A percentile compares a stretch with the other conserved stretches of the same genome.
Evolutionary conservation across 2,888 invertebrate genomes (phyloP).

Genomic region (Scaptomyza reducta): DNA sequence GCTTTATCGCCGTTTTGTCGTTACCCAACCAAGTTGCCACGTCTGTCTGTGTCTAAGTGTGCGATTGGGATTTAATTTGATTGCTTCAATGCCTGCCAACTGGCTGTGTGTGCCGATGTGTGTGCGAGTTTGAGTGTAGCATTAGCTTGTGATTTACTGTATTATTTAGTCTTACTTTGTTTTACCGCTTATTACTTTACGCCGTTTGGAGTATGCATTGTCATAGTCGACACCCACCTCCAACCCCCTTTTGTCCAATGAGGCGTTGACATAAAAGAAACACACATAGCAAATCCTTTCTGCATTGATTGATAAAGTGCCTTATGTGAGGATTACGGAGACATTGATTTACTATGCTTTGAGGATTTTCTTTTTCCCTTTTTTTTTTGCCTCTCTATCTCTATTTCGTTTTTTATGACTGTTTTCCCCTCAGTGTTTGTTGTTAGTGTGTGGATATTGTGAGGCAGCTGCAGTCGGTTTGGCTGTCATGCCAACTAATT

Average conservation of each 20-base stretch:
- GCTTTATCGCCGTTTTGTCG: constrained; percentile 75
- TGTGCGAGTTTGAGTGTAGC: constrained; percentile 42
- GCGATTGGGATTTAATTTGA: constrained; percentile 81
- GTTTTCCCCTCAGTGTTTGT: background rate
- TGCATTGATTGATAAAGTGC: constrained; percentile 80
- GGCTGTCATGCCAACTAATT: constrained; percentile 27
- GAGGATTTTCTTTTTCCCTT: constrained; percentile 51
- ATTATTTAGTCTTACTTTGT: constrained; percentile 79
- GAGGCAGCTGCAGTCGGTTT: constrained; percentile 24
- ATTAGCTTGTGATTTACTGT: constrained; percentile 79
- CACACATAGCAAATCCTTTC: constrained; percentile 74
- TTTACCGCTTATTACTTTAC: constrained; percentile 77
- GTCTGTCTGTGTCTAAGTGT: constrained; percentile 64
- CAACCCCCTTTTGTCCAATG: constrained; percentile 24
- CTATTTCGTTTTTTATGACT: constrained; percentile 5
- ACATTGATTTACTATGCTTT: constrained; percentile 78
- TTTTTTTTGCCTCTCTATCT: background rate
- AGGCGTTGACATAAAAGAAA: constrained; percentile 68
- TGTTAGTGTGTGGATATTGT: constrained; percentile 1
- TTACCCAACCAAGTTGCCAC: constrained; percentile 45
- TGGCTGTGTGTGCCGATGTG: constrained; percentile 19
- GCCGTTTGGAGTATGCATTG: constrained; percentile 31
- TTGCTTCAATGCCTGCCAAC: constrained; percentile 72
- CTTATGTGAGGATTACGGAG: constrained; percentile 79
- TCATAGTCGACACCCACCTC: constrained; percentile 3